These are phyloP conservation scores for Nylanderia fulva DNA, from an alignment of 1,140 invertebrate genomes.

Conservation along the genomic window DNA sequence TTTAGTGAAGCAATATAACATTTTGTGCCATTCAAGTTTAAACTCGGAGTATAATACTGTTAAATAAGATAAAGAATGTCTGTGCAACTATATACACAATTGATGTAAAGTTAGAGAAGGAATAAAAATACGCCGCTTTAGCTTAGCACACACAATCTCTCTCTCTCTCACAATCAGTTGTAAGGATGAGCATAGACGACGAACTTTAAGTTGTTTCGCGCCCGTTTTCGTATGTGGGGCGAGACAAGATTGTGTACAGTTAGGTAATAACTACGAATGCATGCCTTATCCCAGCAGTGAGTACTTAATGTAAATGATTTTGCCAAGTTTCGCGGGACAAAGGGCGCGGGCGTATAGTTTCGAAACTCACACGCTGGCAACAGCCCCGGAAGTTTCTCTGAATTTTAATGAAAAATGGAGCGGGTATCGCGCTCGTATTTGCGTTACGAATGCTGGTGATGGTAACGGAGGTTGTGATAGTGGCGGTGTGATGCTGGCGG, in stretches of 20 bases:
- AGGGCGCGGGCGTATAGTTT: constrained; percentile 55
- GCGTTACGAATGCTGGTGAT: constrained; percentile 53
- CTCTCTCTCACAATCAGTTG: no score
- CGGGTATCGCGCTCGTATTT: constrained; percentile 49
- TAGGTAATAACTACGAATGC: constrained; percentile 60
- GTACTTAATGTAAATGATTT: constrained; percentile 66
- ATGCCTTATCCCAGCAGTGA: constrained; percentile 57
- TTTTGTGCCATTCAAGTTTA: neutral
- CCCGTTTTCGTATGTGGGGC: constrained; percentile 34
- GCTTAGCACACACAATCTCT: constrained; percentile 17
- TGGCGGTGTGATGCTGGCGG: constrained; percentile 4
- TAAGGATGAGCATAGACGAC: neutral
- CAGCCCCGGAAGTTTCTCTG: constrained; percentile 62
- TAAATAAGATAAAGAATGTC: neutral
- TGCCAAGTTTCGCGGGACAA: constrained; percentile 67
- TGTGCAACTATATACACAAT: neutral
- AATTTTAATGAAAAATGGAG: constrained; percentile 66
- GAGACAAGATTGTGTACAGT: constrained; percentile 51
- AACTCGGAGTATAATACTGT: neutral
- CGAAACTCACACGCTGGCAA: constrained; percentile 62
- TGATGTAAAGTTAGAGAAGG: neutral
- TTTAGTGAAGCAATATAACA: neutral
- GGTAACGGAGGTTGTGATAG: neutral
- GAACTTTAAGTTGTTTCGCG: constrained; percentile 25
- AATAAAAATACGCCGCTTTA: constrained; percentile 1